Base-by-base conservation (phyloP, 2,888 invertebrate genomes). In the Dione vanillae region DNA sequence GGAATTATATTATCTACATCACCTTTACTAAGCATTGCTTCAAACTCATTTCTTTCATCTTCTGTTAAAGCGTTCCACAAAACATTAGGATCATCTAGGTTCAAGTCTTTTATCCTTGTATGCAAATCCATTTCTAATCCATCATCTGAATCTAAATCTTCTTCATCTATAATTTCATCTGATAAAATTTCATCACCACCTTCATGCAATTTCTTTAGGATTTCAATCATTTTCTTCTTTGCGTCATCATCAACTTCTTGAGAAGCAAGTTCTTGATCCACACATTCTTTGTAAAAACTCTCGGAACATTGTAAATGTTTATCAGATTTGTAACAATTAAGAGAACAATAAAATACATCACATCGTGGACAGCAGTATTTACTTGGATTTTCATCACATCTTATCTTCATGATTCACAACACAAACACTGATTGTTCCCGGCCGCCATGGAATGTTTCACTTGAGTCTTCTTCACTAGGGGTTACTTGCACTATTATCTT, bases 361-460 rank as follows among this genome's bases (percentile, higher is more conserved):
- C 99, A 99, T 77, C 96, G 95, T 1, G 99, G 98, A 81, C 99
- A 99, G 65, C 96, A 95, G 85, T 99, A 99, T 81, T 95, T 96
- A 65, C 95, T 95, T 27, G 85, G 74, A 0, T 88, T 91, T 69
- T 85, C 85, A 9, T 94, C 88, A 79, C 97, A 97, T 72, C 97
- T 97, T n/a, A n/a, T n/a, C n/a, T n/a, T n/a, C n/a, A n/a, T n/a
- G n/a, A n/a, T n/a, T n/a, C n/a, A n/a, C n/a, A n/a, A n/a, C n/a
- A n/a, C n/a, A n/a, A n/a, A n/a, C n/a, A n/a, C n/a, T n/a, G n/a
- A n/a, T n/a, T n/a, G n/a, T n/a, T n/a, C n/a, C n/a, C n/a, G n/a
- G n/a, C n/a, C n/a, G n/a, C n/a, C n/a, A n/a, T n/a, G n/a, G n/a
- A n/a, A n/a, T n/a, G n/a, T n/a, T n/a, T n/a, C n/a, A n/a, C n/a